A percentile compares a stretch with the other conserved stretches of the same genome.
Conservation (phyloP, 2,797 vertebrate genomes). For the Mergus octosetaceus region DNA sequence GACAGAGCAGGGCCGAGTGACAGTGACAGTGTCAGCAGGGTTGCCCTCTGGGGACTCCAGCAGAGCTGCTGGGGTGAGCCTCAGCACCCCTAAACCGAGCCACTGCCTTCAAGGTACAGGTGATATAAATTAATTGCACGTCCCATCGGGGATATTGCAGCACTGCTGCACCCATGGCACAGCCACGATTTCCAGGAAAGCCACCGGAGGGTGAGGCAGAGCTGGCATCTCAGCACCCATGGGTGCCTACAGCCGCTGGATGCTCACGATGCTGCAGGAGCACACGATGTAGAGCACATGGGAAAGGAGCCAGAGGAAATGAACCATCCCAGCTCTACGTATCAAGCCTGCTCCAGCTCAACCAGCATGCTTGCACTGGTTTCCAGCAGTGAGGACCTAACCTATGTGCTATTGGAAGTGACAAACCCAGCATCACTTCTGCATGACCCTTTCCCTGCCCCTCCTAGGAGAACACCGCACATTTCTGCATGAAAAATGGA, state of each 20-base stretch:
- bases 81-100: not conserved
- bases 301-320: not conserved
- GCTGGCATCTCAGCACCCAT: not conserved
- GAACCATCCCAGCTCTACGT: not conserved
- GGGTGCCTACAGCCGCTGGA: not conserved
- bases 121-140: not conserved
- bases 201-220: not conserved
- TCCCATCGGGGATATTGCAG: not conserved
- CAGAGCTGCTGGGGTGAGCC: not conserved
- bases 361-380: not conserved
- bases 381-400: not conserved
- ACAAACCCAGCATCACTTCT: not conserved
- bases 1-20: accelerated
- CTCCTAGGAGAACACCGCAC: not conserved
- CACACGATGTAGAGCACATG: not conserved
- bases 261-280: not conserved
- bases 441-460: not conserved
- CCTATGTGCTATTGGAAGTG: not conserved
- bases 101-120: not conserved
- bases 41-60: not conserved
- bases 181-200: not conserved
- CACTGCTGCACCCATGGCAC: too few species aligned
- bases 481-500: not conserved
- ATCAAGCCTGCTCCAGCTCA: not conserved
- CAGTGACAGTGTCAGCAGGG: not conserved